These are phyloP conservation scores for Bothrops jararaca DNA, from an alignment of 2,113 vertebrate genomes.

Conservation along the genomic window DNA sequence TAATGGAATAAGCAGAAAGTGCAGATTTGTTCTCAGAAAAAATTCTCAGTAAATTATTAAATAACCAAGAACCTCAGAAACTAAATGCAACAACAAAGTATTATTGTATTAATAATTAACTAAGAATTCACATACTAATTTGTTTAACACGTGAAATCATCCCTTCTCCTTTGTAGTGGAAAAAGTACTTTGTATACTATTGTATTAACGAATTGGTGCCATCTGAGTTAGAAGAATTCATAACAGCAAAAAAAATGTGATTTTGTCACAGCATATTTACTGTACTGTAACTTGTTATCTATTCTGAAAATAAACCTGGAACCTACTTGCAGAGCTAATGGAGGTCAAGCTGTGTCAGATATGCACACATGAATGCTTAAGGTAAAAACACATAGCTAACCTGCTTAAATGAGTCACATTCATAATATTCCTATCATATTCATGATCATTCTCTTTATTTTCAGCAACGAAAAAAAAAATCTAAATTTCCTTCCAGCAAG, in stretches of 20 bases:
- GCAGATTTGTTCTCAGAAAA: not conserved
- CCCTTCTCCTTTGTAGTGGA: constrained; percentile 27
- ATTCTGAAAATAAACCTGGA: not conserved
- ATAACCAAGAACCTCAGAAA: not conserved
- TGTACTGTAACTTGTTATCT: accelerated
- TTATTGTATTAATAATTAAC: too few species aligned
- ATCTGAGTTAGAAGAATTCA: not conserved
- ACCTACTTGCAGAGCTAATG: not conserved
- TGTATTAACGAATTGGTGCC: not conserved
- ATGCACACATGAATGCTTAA: not conserved
- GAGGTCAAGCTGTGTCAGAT: not conserved
- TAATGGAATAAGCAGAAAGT: too few species aligned
- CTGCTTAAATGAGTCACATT: not conserved
- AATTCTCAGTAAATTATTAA: not conserved
- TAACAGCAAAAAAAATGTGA: not conserved
- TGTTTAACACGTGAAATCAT: not conserved
- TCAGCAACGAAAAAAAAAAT: not conserved
- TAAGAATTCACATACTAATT: not conserved
- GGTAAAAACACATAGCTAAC: not conserved
- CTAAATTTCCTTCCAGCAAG: not conserved
- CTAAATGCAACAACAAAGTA: not conserved
- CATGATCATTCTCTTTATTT: not conserved
- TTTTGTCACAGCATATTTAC: not conserved
- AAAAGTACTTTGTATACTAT: constrained; percentile 1
- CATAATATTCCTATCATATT: accelerated